A percentile compares a stretch with the other conserved stretches of the same genome.
Conservation (phyloP, 2,888 invertebrate species). For the Stegana nigrithorax region DNA sequence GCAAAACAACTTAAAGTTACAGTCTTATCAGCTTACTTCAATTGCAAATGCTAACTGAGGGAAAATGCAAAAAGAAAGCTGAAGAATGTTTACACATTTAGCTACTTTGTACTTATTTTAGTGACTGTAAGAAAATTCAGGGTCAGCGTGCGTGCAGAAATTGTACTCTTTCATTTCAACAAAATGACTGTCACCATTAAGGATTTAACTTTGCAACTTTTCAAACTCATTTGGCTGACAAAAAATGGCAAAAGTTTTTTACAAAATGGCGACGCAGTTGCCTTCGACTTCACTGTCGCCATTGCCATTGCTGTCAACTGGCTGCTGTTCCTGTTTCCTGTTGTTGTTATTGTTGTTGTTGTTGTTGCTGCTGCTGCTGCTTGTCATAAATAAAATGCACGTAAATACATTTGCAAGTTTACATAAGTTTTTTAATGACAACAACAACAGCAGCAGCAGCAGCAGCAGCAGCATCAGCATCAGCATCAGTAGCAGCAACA, state of each 20-base stretch:
- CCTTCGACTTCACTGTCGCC: background rate
- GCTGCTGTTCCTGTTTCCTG: no score
- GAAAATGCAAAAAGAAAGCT: no score
- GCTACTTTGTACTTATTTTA: no score
- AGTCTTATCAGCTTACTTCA: no score
- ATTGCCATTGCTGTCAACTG: no score
- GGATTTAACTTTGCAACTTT: conserved; percentile 42
- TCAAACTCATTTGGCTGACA: conserved; percentile 54
- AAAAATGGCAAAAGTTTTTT: conserved; percentile 45
- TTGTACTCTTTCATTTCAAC: background rate
- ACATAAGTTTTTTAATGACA: conserved; percentile 18
- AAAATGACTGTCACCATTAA: conserved; percentile 55
- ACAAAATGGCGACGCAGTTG: background rate
- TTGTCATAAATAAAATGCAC: conserved; percentile 17
- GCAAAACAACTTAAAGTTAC: no score
- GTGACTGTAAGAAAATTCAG: background rate
- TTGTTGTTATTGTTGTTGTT: no score
- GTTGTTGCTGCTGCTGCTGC: no score
- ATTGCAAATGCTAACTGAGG: no score
- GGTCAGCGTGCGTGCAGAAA: background rate
- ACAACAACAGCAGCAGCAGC: background rate
- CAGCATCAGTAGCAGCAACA: background rate
- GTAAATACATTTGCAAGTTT: conserved; percentile 17
- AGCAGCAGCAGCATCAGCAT: background rate
- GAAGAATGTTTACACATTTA: no score